phyloP scores from a whole-genome alignment of 2,797 vertebrate genomes.

The Rhinoraja longicauda region DNA sequence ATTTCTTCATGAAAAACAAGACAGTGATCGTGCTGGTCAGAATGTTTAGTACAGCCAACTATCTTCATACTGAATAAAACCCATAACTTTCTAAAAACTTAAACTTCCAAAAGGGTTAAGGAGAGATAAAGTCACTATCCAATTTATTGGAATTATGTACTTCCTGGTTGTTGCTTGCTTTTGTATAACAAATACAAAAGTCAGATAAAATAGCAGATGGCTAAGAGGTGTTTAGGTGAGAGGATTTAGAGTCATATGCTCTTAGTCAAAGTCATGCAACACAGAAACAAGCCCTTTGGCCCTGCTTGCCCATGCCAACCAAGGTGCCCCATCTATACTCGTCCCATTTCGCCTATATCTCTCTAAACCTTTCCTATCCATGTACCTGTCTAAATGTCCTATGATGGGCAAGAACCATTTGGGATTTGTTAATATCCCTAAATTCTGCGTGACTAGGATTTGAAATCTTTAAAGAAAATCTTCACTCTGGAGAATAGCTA shows the following conservation, averaged over 20 bases:
- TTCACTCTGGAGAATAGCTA: background rate
- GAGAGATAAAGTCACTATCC: background rate
- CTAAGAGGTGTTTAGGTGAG: background rate
- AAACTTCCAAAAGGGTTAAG: background rate
- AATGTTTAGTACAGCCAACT: background rate
- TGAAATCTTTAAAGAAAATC: background rate
- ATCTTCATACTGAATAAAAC: background rate
- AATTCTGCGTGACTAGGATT: background rate
- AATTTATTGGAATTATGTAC: background rate
- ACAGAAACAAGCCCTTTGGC: too few species aligned
- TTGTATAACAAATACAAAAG: conserved; percentile 5
- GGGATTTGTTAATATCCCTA: background rate
- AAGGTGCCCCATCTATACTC: too few species aligned
- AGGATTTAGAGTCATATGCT: background rate
- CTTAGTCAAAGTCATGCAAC: too few species aligned
- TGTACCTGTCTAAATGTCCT: too few species aligned
- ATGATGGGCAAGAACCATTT: background rate
- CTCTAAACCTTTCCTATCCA: too few species aligned
- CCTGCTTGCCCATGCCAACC: too few species aligned
- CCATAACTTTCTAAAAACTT: background rate
- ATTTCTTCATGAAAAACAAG: conserved; percentile 54
- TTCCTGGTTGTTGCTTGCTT: conserved; percentile 10
- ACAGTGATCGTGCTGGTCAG: conserved; percentile 41
- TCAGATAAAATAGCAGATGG: conserved; percentile 10
- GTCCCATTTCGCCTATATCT: too few species aligned